Percentiles rank a stretch among this genome's conserved stretches.
Conservation (phyloP, 2,113 vertebrate genomes). For the Phoenicopterus ruber region DNA sequence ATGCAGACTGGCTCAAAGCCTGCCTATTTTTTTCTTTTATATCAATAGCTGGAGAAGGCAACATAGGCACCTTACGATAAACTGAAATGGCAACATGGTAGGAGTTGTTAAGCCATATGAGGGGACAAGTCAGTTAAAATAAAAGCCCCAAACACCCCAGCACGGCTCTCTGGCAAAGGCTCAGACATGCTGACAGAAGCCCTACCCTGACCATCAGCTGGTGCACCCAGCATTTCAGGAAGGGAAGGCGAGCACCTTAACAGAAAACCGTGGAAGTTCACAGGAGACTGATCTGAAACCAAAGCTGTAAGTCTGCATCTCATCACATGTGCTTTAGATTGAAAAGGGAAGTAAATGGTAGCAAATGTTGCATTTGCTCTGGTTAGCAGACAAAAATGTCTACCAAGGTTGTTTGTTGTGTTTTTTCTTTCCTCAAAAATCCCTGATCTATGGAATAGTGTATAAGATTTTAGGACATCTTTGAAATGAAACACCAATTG, state of each 20-base stretch:
- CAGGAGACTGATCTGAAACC: neutral
- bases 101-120: neutral
- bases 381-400: neutral
- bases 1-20: neutral
- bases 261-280: neutral
- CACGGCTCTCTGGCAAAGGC: neutral
- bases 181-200: neutral
- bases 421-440: neutral
- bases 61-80: fast-evolving
- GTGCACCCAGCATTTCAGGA: neutral
- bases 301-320: neutral
- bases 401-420: neutral
- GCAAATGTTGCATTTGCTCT: neutral
- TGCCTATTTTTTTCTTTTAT: neutral
- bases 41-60: neutral
- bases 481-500: neutral
- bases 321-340: neutral
- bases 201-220: neutral
- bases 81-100: neutral
- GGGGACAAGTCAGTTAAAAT: neutral
- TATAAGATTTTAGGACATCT: neutral
- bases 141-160: neutral
- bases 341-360: neutral
- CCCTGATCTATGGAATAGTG: neutral
- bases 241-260: neutral